Conservation (phyloP, 2,797 vertebrate species). For the Ammospiza maritima region DNA sequence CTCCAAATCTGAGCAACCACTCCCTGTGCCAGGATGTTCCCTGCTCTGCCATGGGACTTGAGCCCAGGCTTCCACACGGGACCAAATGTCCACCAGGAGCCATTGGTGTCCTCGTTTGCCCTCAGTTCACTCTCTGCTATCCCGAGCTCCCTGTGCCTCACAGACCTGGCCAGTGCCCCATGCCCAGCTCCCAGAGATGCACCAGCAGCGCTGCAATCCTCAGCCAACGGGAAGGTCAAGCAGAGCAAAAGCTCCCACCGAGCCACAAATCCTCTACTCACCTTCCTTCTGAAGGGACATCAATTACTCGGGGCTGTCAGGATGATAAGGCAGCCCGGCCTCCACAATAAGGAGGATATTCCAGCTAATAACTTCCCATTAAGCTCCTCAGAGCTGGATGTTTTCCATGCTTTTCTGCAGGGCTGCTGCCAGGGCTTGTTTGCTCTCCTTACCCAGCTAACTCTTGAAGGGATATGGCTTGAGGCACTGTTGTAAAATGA, state of each 20-base stretch:
- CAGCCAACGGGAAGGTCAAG: conserved; percentile 50
- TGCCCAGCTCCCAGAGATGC: background rate
- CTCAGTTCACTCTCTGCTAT: background rate
- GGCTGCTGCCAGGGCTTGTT: conserved; percentile 52
- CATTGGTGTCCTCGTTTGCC: background rate
- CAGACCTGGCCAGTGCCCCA: rapidly evolving
- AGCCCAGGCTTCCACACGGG: background rate
- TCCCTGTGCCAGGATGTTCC: rapidly evolving
- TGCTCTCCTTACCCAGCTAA: conserved; percentile 27
- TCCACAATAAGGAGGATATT: conserved; percentile 60
- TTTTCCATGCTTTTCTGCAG: conserved; percentile 39
- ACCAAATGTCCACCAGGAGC: background rate
- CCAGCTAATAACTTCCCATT: conserved; percentile 69
- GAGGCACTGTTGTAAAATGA: background rate
- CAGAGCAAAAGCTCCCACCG: conserved; percentile 44
- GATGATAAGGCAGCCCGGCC: conserved; percentile 43
- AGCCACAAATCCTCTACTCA: conserved; percentile 68
- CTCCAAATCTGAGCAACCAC: background rate
- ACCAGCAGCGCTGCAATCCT: background rate
- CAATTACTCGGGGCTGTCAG: conserved; percentile 73
- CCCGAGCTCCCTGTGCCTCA: background rate
- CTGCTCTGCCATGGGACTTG: background rate
- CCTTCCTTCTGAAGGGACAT: conserved; percentile 60
- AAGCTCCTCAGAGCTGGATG: conserved; percentile 46
- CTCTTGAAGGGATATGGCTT: conserved; percentile 27